Evolutionary conservation across 1,140 invertebrate genomes (phyloP), one percentile per base, ranked within the genome.

Genomic region (Batillaria attramentaria): DNA sequence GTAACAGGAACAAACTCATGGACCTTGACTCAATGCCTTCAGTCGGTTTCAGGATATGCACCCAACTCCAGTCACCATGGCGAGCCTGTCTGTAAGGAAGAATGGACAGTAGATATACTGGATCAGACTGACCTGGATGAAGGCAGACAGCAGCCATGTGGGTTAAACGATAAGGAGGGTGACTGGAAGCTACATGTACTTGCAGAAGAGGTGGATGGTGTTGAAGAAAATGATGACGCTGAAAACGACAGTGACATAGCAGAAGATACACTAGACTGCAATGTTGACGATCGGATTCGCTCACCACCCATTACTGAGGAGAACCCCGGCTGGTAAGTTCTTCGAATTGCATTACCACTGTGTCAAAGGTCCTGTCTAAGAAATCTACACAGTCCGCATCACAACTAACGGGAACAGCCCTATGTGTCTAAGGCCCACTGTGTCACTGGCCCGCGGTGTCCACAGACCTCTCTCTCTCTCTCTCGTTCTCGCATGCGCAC

Each of bases 231-330:
- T 20, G 72, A 10, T 20, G 43, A 57, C 24, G 43, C 2, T 31
- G 73, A 70, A 35, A 39, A 3, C 20, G 37, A 41, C 4, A 57
- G n/a, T 3, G 73, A 65, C 39, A 75, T 75, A 20, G 57, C 33
- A 6, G 73, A 75, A 33, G 73, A 75, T 54, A 75, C 73, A 8
- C 73, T 75, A 2, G 73, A 75, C 57, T 62, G 54, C 46, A 75
- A 75, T 37, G 57, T 62, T 1, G 73, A 75, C 39, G 73, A 75
- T 20, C 73, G 73, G 24, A 39, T 62, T 65, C 54, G 54, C 37
- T 75, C 73, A 31, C 73, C 73, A 28, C 8, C 57, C n/a, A n/a
- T n/a, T n/a, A n/a, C n/a, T n/a, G n/a, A n/a, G n/a, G n/a, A n/a
- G n/a, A n/a, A n/a, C n/a, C n/a, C n/a, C n/a, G n/a, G n/a, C n/a